Conservation (phyloP, 2,888 invertebrate genomes). For the Clostera curtula region DNA sequence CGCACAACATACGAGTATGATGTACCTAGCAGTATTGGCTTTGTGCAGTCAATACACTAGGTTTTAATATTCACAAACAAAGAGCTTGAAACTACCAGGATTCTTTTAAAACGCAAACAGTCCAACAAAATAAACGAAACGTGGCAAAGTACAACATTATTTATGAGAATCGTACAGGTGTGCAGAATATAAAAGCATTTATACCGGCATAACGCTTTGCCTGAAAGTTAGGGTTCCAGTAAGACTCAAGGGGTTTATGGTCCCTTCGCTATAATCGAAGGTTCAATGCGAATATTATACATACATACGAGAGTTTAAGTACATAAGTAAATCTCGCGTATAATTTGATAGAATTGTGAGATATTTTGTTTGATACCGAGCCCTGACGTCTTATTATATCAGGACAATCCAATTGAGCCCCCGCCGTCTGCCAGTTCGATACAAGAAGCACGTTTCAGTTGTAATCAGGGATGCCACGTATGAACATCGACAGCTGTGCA, state of each 20-base stretch:
- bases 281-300: conserved; percentile 3
- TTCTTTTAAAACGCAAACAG: too few relatives aligned
- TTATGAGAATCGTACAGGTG: conserved; percentile 28
- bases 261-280: too few relatives aligned
- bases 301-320: conserved; percentile 1
- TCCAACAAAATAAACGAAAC: conserved; percentile 11
- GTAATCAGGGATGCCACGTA: conserved; percentile 2
- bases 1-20: too few relatives aligned
- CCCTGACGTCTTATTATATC: conserved; percentile 1
- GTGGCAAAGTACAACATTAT: conserved; percentile 22
- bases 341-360: conserved; percentile 6
- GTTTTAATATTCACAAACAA: too few relatives aligned
- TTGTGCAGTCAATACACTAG: too few relatives aligned
- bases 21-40: too few relatives aligned
- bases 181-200: conserved; percentile 26
- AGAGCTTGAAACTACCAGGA: too few relatives aligned
- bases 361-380: conserved; percentile 3
- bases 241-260: conserved; percentile 11
- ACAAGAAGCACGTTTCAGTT: conserved; percentile 3
- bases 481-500: neutral
- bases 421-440: conserved; percentile 4
- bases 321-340: conserved; percentile 1
- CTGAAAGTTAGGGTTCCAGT: conserved; percentile 18
- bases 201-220: conserved; percentile 16
- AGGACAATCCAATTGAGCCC: conserved; percentile 3